A percentile compares a stretch with the other conserved stretches of the same genome.
These are phyloP conservation scores for Arge pagana DNA, from an alignment of 2,888 invertebrate genomes.

Conservation along the genomic window DNA sequence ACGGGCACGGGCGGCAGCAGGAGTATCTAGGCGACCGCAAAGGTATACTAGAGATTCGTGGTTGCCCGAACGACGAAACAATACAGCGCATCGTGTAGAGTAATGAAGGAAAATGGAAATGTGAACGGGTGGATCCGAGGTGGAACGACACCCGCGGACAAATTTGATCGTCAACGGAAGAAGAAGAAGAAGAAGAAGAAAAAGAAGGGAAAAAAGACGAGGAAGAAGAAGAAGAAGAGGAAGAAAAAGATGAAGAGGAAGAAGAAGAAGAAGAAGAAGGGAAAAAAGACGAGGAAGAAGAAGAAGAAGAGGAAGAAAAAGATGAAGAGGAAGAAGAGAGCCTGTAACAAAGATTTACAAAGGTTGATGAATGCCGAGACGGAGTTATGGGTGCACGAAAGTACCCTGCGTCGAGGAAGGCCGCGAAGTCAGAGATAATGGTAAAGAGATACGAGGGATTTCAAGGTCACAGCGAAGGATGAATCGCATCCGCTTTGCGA, in stretches of 20 bases:
- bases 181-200: neutral
- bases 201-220: neutral
- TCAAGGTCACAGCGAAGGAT: too few species aligned
- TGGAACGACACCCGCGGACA: conserved; percentile 1
- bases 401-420: too few species aligned
- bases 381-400: too few species aligned
- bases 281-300: conserved; percentile 10
- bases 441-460: too few species aligned
- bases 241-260: neutral
- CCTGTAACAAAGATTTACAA: too few species aligned
- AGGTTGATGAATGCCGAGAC: too few species aligned
- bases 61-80: neutral
- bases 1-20: conserved; percentile 29
- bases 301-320: conserved; percentile 3
- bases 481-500: too few species aligned
- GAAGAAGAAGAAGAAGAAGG: neutral
- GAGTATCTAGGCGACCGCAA: conserved; percentile 1
- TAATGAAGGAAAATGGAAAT: conserved; percentile 1
- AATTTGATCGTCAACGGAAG: conserved; percentile 4
- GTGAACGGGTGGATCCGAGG: neutral
- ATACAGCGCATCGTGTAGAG: too few species aligned
- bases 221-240: conserved; percentile 1
- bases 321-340: conserved; percentile 1
- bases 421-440: too few species aligned
- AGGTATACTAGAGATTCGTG: neutral